Base-by-base conservation (phyloP, 2,113 vertebrate genomes). In the Xerus inauris region DNA sequence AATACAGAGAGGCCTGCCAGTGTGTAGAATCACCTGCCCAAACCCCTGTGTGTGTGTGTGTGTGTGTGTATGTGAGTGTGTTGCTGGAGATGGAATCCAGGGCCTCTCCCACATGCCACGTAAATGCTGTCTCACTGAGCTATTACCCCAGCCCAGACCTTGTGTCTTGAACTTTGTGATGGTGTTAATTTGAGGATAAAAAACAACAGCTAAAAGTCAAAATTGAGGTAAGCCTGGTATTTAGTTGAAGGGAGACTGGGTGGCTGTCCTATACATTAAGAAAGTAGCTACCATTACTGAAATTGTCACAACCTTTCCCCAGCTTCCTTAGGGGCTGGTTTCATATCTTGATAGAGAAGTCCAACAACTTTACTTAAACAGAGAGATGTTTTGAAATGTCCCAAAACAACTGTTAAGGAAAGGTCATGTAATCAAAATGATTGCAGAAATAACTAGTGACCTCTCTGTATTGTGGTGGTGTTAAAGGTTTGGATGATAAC, bases 341-440 rank as follows among this genome's bases (percentile, higher is more conserved):
- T 87, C n/a, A 12, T 69, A n/a, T 69, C 73, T 85, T 62, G 32
- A 54, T 42, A 65, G 24, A 83, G 57, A 85, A 75, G 40, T 72
- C 40, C n/a, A 69, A 69, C n/a, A 42, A 35, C 28, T 84, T 80
- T 90, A 84, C 49, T 88, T 91, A 92, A 92, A 32, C 26, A 83
- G 38, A 93, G 65, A 26, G 2, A 45, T 88, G 9, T 69, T 69
- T 96, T 84, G 40, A 57, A 85, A 62, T 94, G 67, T 92, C 47
- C 94, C 89, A 62, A 93, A 95, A 84, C 64, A 89, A 42, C 64
- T 32, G 1, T 86, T 80, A 89, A 89, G 80, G 81, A 95, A 89
- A 88, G 28, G 32, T 59, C 20, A 16, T 54, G 22, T 82, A 30
- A 94, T 51, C 22, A 87, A 35, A 92, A 89, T 5, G 8, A 73